Evolutionary conservation across 1,140 invertebrate genomes (phyloP).

Genomic region (Trachymyrmex cornetzi): DNA sequence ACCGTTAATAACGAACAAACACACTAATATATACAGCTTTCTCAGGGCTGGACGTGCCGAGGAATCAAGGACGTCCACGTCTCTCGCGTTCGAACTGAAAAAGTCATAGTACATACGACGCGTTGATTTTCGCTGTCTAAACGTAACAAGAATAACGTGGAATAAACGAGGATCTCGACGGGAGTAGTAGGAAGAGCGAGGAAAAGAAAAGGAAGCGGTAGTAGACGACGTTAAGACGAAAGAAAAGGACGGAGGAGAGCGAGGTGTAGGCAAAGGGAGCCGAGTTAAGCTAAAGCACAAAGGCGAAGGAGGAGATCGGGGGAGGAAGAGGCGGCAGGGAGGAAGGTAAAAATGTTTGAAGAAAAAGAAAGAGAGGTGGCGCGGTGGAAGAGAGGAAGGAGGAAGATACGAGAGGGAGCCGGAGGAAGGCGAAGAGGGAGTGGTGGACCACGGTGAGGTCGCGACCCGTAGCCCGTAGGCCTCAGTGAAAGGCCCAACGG

Average conservation of each 20-base stretch:
- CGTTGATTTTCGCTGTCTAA: constrained; percentile 71
- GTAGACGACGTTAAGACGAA: constrained; percentile 39
- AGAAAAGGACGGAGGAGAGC: constrained; percentile 48
- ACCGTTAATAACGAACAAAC: constrained; percentile 47
- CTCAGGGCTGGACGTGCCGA: constrained; percentile 27
- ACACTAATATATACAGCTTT: constrained; percentile 14
- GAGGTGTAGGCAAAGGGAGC: constrained; percentile 66
- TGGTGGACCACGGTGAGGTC: constrained; percentile 81
- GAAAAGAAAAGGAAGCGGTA: constrained; percentile 50
- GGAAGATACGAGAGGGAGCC: constrained; percentile 75
- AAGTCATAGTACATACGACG: constrained; percentile 34
- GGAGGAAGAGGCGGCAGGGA: constrained; percentile 55
- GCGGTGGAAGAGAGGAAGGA: constrained; percentile 54
- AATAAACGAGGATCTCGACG: constrained; percentile 51
- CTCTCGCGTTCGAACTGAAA: constrained; percentile 43
- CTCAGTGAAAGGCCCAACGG: constrained; percentile 84
- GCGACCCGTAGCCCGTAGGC: constrained; percentile 81
- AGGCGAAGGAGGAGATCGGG: constrained; percentile 64
- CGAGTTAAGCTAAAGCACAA: constrained; percentile 74
- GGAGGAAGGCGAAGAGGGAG: constrained; percentile 75
- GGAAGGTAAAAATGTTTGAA: constrained; percentile 68
- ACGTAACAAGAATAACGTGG: constrained; percentile 80
- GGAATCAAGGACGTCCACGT: constrained; percentile 57
- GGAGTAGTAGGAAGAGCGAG: constrained; percentile 64
- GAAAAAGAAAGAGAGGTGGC: constrained; percentile 53